phyloP scores from a whole-genome alignment of 1,140 invertebrate species.

The Cotesia chilonis region DNA sequence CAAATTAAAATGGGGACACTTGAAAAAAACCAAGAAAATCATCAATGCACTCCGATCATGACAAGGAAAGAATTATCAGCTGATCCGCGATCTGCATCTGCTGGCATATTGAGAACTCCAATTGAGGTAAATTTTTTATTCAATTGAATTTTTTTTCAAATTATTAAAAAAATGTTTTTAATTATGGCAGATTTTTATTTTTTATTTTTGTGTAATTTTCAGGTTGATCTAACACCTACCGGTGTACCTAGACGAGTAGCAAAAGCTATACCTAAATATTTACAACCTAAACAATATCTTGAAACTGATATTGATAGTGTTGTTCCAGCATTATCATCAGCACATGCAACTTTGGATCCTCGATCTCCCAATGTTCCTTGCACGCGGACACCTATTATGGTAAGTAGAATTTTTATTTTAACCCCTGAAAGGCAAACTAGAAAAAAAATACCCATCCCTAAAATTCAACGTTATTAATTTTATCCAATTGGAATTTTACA shows the following conservation, averaged over 20 bases:
- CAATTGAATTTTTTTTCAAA: too few species aligned
- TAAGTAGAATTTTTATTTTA: conserved; percentile 38
- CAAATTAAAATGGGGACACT: conserved; percentile 10
- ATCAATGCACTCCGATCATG: conserved; percentile 28
- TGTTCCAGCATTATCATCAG: conserved; percentile 37
- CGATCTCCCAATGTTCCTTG: conserved; percentile 42
- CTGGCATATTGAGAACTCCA: conserved; percentile 26
- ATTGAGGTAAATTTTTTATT: conserved; percentile 3
- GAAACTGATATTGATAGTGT: conserved; percentile 57
- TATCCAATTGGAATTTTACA: too few species aligned
- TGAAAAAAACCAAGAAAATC: conserved; percentile 13
- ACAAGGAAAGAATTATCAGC: conserved; percentile 13
- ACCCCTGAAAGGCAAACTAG: background rate
- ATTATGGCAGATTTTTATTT: background rate
- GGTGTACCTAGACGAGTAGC: conserved; percentile 31
- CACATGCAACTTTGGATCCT: conserved; percentile 42
- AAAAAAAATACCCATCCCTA: too few species aligned
- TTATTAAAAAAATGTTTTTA: conserved; percentile 8
- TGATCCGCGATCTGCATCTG: conserved; percentile 33
- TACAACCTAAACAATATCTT: conserved; percentile 51
- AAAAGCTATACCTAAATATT: conserved; percentile 52
- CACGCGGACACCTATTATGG: conserved; percentile 49
- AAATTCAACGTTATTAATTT: too few species aligned
- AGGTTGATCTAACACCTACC: conserved; percentile 47
- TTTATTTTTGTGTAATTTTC: conserved; percentile 18